Percentiles rank a stretch among this genome's conserved stretches.
Evolutionary conservation across 2,797 vertebrate genomes (phyloP).

Genomic region (Ispidina lecontei): DNA sequence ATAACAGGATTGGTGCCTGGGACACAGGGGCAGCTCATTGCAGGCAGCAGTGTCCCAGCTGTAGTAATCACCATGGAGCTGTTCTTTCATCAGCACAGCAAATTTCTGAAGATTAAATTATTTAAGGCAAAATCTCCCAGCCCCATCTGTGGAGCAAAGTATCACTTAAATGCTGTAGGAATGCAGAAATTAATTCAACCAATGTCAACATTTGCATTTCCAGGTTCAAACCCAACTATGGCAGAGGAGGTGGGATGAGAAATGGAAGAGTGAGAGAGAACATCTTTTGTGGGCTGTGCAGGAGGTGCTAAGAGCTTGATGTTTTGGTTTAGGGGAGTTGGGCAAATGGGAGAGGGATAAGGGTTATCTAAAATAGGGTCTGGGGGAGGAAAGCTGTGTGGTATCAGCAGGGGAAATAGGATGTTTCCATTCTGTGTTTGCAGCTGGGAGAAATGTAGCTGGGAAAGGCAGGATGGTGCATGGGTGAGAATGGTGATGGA

Average conservation of each 20-base stretch:
- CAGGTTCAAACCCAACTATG: not conserved
- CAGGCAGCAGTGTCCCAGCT: not conserved
- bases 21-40: not conserved
- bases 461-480: not conserved
- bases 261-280: not conserved
- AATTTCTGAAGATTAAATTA: not conserved
- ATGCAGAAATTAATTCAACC: not conserved
- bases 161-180: not conserved
- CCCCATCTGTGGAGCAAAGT: accelerated
- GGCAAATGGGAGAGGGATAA: not conserved
- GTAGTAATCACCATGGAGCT: not conserved
- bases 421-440: not conserved
- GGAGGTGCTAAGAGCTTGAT: not conserved
- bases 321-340: not conserved
- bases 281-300: not conserved
- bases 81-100: not conserved
- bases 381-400: not conserved
- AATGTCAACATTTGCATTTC: not conserved
- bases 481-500: not conserved
- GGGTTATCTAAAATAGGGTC: accelerated
- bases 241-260: not conserved
- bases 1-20: not conserved
- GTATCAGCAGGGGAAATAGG: not conserved
- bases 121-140: not conserved
- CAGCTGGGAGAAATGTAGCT: not conserved